Conservation (phyloP, 2,888 invertebrate species). For the Drosophila fungiperda region DNA sequence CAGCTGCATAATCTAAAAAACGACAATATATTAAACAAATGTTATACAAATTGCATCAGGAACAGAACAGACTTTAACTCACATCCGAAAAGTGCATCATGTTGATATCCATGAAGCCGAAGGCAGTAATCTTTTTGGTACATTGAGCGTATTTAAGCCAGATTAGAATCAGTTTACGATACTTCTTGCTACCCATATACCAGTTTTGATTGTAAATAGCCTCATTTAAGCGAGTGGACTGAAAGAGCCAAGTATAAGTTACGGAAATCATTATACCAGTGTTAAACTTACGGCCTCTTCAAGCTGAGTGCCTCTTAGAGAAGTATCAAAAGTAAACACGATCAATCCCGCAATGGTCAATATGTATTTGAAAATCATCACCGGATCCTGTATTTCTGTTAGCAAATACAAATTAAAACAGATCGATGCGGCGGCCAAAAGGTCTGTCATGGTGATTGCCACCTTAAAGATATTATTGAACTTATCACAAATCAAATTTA, state of each 20-base stretch:
- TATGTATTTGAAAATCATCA: constrained; percentile 23
- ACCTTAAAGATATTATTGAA: constrained; percentile 63
- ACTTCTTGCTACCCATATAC: constrained; percentile 51
- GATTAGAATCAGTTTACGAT: constrained; percentile 48
- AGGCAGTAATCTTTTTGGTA: constrained; percentile 42
- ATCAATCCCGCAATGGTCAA: constrained; percentile 20
- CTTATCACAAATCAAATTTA: constrained; percentile 43
- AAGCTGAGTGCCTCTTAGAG: constrained; percentile 55
- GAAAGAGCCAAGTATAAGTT: no score
- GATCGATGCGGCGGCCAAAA: constrained; percentile 46
- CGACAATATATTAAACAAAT: fast-evolving
- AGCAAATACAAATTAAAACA: constrained; percentile 65
- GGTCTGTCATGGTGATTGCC: constrained; percentile 35
- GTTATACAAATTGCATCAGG: background rate
- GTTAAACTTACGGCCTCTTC: constrained; percentile 57
- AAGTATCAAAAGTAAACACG: constrained; percentile 58
- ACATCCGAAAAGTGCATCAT: constrained; percentile 68
- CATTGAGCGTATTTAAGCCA: constrained; percentile 58
- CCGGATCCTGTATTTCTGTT: constrained; percentile 41
- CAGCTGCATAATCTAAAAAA: constrained; percentile 59
- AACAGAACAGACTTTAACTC: constrained; percentile 1
- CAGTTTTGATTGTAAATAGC: constrained; percentile 52
- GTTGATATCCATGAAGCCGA: constrained; percentile 52
- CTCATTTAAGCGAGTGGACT: constrained; percentile 46
- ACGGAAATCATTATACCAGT: background rate